Percentiles rank a stretch among this genome's conserved stretches.
Evolutionary conservation across 1,140 invertebrate species (phyloP).

Genomic region (Ptiloglossa arizonensis): DNA sequence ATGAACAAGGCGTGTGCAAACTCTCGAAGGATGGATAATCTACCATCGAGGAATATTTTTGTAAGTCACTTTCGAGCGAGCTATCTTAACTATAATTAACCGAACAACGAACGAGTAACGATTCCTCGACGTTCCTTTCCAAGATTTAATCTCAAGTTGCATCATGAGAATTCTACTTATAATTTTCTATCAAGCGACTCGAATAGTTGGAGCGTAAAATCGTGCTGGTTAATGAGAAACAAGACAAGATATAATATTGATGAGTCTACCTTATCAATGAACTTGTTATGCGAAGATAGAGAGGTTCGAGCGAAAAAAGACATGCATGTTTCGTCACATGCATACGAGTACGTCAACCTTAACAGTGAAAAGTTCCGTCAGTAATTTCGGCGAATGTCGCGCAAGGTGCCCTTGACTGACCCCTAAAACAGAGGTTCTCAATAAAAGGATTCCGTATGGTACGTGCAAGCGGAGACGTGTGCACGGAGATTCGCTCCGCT

Average conservation of each 20-base stretch:
- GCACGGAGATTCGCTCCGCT: constrained; percentile 15
- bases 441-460: background rate
- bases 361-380: constrained; percentile 51
- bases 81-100: background rate
- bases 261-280: constrained; percentile 16
- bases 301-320: background rate
- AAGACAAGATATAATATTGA: background rate
- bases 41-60: too few relatives aligned
- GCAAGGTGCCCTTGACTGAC: constrained; percentile 74
- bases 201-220: background rate
- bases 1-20: background rate
- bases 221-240: background rate
- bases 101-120: background rate
- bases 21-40: too few relatives aligned
- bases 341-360: constrained; percentile 45
- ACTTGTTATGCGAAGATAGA: background rate
- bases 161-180: background rate
- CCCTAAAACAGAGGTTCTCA: constrained; percentile 67
- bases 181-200: background rate
- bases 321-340: background rate
- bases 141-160: background rate
- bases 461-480: constrained; percentile 8
- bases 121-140: background rate
- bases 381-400: constrained; percentile 64
- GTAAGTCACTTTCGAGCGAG: background rate